Percentiles rank a stretch among this genome's conserved stretches.
phyloP scores from a whole-genome alignment of 1,140 invertebrate genomes.

The Laodelphax striatellus region DNA sequence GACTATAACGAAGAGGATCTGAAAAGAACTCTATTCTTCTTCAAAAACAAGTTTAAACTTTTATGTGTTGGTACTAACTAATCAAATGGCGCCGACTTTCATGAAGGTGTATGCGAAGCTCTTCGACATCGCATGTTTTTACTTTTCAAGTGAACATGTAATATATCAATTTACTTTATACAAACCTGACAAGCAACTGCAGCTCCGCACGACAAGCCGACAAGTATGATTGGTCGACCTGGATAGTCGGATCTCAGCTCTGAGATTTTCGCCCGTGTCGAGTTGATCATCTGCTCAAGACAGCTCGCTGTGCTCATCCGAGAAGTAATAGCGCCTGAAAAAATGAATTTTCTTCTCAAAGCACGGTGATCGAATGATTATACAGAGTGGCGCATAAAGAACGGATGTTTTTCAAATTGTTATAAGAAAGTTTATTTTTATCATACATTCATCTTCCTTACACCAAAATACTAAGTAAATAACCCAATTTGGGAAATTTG shows the following conservation, averaged over 20 bases:
- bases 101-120: neutral
- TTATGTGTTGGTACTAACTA: too few relatives aligned
- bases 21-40: too few relatives aligned
- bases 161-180: neutral
- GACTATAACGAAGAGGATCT: too few relatives aligned
- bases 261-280: slow-evolving; percentile 54
- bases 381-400: too few relatives aligned
- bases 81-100: too few relatives aligned
- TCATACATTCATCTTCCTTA: too few relatives aligned
- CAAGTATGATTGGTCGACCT: slow-evolving; percentile 57
- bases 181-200: slow-evolving; percentile 53
- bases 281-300: slow-evolving; percentile 56
- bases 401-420: too few relatives aligned
- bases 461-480: too few relatives aligned
- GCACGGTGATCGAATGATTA: neutral
- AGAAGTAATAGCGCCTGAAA: slow-evolving; percentile 30
- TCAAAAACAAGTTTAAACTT: too few relatives aligned
- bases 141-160: neutral
- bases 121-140: neutral
- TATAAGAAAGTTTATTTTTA: too few relatives aligned
- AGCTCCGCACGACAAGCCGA: slow-evolving; percentile 65
- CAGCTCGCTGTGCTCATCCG: slow-evolving; percentile 42
- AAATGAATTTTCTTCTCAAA: slow-evolving; percentile 2
- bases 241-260: slow-evolving; percentile 54
- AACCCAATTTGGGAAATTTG: too few relatives aligned